phyloP scores from a whole-genome alignment of 1,140 invertebrate genomes.

The Metopolophium dirhodum region DNA sequence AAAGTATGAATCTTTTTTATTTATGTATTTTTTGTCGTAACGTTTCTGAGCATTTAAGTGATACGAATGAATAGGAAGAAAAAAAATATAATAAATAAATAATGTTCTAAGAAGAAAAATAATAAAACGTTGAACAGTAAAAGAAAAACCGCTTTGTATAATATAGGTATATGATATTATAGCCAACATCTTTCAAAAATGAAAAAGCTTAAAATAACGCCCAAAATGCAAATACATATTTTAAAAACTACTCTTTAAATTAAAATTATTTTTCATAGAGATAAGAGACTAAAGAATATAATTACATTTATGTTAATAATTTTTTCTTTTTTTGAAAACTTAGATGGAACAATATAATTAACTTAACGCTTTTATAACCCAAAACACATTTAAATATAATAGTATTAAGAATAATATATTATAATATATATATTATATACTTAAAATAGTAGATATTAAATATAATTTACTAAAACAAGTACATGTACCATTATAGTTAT shows the following conservation, averaged over 20 bases:
- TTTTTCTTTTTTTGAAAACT: neutral
- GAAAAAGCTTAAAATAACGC: neutral
- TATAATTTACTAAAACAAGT: neutral
- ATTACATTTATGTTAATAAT: conserved; percentile 9
- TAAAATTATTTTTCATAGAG: conserved; percentile 23
- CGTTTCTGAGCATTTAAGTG: conserved; percentile 2
- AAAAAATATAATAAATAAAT: conserved; percentile 7
- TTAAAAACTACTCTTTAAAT: conserved; percentile 25
- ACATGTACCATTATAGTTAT: neutral
- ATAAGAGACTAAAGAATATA: neutral
- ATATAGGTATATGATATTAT: neutral
- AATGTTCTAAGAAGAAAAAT: conserved; percentile 19
- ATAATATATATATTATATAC: neutral
- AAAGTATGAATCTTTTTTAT: neutral
- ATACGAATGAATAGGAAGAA: neutral
- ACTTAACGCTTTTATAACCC: neutral
- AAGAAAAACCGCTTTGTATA: neutral
- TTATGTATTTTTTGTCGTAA: neutral
- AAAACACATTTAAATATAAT: neutral
- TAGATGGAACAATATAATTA: neutral
- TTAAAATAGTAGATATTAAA: too few relatives aligned
- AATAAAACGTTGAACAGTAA: neutral
- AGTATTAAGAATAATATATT: neutral
- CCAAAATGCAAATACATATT: neutral
- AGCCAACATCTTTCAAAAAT: conserved; percentile 1